Base-by-base conservation (phyloP, 2,797 vertebrate genomes). In the Artibeus lituratus region DNA sequence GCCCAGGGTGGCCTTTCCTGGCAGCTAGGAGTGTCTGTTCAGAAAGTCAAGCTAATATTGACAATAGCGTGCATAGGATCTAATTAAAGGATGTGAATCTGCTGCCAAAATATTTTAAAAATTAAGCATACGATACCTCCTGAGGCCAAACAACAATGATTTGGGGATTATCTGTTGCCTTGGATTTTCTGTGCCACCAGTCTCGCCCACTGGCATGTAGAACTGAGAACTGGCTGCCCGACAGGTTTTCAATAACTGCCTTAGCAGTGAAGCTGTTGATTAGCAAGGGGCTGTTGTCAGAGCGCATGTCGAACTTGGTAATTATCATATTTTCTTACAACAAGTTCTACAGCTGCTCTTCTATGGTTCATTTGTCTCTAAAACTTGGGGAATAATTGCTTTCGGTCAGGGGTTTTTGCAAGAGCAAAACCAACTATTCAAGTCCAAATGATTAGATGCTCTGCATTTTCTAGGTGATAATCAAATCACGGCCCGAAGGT, bases 241-340 rank as follows among this genome's bases (percentile, higher is more conserved):
- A 84, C 80, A 12, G 94, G 84, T 88, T 97, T 96, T 74, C 94
- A 86, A 53, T 76, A 87, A 92, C 74, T 88, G 94, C 62, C 94
- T 95, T 72, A 55, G 74, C 59, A 95, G 85, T 32, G 78, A 97
- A 93, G 84, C 88, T 94, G 94, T 80, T 91, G 95, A 96, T 97
- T 96, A 97, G 94, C 89, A 93, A 93, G 94, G 82, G 84, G 18
- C 86, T 97, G 87, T 87, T 94, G 83, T 97, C 95, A 96, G 51
- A 90, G 74, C 89, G 81, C 80, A 95, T 93, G 95, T 94, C 97
- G 94, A 74, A 94, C 89, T 96, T 74, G 22, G 86, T 95, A 96
- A 96, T 98, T 98, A 97, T 94, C 84, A 93, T 96, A 81, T 95
- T 97, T 95, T 93, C 91, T 96, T 96, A 94, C 97, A 96, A 95